Evolutionary conservation across 2,888 invertebrate species (phyloP).

Genomic region (Zonitis immaculata): DNA sequence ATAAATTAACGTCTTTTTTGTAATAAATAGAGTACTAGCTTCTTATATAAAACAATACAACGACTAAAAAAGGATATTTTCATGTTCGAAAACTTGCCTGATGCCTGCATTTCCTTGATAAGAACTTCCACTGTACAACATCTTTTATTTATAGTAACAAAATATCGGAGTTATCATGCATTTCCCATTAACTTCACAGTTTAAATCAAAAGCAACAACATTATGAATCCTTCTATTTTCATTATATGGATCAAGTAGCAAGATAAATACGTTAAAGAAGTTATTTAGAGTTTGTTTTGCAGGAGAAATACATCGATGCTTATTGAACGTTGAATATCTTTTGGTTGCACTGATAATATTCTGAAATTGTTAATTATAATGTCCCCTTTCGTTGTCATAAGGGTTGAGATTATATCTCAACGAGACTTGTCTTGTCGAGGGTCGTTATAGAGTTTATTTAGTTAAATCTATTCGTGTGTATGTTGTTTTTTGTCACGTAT

Average conservation of each 20-base stretch:
- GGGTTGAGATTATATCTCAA: neutral
- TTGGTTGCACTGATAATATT: no score
- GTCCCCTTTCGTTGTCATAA: neutral
- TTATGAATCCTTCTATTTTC: neutral
- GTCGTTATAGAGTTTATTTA: no score
- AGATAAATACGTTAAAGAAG: no score
- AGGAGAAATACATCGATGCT: no score
- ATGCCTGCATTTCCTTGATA: slow-evolving; percentile 15
- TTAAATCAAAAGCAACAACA: neutral
- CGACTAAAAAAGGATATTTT: slow-evolving; percentile 4
- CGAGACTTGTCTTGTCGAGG: no score
- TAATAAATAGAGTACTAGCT: neutral
- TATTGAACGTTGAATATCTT: no score
- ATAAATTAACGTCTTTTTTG: neutral
- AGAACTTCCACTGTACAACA: slow-evolving; percentile 3
- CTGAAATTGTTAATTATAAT: neutral
- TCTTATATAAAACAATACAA: slow-evolving; percentile 9
- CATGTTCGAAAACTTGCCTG: neutral
- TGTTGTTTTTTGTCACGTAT: neutral
- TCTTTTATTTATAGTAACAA: neutral
- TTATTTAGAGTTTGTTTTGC: no score
- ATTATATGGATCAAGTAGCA: neutral
- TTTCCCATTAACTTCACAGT: slow-evolving; percentile 3
- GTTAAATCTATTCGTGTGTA: neutral
- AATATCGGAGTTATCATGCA: no score